Conservation (phyloP, 2,888 invertebrate genomes). For the Eremobia ochroleuca region DNA sequence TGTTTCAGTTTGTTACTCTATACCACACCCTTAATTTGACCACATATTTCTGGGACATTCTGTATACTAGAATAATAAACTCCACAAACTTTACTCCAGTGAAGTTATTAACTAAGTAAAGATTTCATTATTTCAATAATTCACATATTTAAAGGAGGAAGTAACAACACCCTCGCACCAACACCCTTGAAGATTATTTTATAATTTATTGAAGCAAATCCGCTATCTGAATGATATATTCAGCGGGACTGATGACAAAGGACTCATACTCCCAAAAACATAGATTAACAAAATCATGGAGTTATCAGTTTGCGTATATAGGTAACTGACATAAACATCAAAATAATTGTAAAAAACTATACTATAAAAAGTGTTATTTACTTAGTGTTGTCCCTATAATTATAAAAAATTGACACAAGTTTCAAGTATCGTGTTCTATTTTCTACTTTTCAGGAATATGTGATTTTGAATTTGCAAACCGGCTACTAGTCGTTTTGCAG, state of each 20-base stretch:
- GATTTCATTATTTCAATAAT: constrained; percentile 5
- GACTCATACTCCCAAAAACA: constrained; percentile 19
- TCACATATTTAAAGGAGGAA: neutral
- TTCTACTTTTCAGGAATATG: neutral
- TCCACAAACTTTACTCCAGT: neutral
- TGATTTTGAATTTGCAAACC: neutral
- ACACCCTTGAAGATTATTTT: constrained; percentile 30
- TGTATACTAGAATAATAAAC: neutral
- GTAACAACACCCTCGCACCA: neutral
- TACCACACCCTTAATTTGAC: neutral
- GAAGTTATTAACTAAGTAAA: neutral
- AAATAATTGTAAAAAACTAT: no score
- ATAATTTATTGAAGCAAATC: constrained; percentile 11
- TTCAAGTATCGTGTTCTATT: neutral
- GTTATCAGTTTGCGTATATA: constrained; percentile 12
- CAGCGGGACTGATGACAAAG: constrained; percentile 43
- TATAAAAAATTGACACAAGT: neutral
- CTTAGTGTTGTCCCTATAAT: neutral
- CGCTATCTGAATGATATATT: constrained; percentile 36
- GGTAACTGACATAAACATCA: neutral
- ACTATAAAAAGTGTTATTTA: no score
- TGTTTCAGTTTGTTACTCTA: neutral
- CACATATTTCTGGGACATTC: neutral
- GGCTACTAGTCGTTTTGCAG: neutral
- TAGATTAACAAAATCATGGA: constrained; percentile 1